A percentile compares a stretch with the other conserved stretches of the same genome.
Evolutionary conservation across 1,140 invertebrate genomes (phyloP).

Genomic region (Drosophila paulistorum): DNA sequence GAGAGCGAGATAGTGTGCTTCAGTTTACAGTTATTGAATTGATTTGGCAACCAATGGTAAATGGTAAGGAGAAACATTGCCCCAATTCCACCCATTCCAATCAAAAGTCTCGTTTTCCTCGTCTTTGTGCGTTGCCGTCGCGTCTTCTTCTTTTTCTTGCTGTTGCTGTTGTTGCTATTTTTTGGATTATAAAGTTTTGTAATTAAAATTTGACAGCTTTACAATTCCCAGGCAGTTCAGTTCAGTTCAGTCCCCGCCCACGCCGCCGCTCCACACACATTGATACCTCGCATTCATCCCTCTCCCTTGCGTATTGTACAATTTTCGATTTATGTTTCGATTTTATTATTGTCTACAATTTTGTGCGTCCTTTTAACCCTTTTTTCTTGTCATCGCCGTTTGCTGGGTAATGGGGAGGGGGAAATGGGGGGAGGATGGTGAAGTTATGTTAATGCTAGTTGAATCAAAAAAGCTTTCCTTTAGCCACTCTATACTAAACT

Average conservation of each 20-base stretch:
- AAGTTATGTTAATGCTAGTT: background rate
- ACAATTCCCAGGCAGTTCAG: slow-evolving; percentile 67
- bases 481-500: background rate
- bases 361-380: slow-evolving; percentile 40
- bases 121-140: slow-evolving; percentile 30
- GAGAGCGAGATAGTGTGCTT: background rate
- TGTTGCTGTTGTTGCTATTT: slow-evolving; percentile 63
- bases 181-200: slow-evolving; percentile 82
- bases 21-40: slow-evolving; percentile 70
- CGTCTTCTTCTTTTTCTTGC: background rate
- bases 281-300: slow-evolving; percentile 35
- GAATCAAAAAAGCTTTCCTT: slow-evolving; percentile 17
- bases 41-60: slow-evolving; percentile 52
- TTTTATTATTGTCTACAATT: slow-evolving; percentile 73
- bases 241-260: background rate
- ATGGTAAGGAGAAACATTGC: slow-evolving; percentile 3
- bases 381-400: background rate
- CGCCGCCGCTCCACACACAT: slow-evolving; percentile 31
- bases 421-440: too few relatives aligned
- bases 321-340: slow-evolving; percentile 81
- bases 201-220: slow-evolving; percentile 82
- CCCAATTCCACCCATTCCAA: slow-evolving; percentile 31
- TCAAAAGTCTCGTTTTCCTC: slow-evolving; percentile 11
- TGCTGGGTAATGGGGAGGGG: too few relatives aligned
- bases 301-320: slow-evolving; percentile 62